Percentiles rank a stretch among this genome's conserved stretches.
phyloP scores from a whole-genome alignment of 2,113 vertebrate species.

The Myanophis thanlyinensis region DNA sequence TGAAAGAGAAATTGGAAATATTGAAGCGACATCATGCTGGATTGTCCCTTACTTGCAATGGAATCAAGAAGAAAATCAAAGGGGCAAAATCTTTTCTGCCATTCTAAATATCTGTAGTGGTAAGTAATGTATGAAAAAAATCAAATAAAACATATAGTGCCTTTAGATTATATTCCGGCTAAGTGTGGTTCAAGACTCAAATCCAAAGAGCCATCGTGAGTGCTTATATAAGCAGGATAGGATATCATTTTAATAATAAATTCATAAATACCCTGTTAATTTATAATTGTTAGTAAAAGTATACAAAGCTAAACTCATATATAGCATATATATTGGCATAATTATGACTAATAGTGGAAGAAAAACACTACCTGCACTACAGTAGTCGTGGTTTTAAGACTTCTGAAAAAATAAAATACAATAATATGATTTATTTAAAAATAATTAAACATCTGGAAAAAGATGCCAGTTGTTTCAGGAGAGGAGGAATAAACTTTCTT shows the following conservation, averaged over 20 bases:
- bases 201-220: not conserved
- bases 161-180: not conserved
- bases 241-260: not conserved
- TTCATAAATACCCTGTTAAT: not conserved
- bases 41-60: conserved; percentile 52
- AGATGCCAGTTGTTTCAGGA: not conserved
- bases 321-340: not conserved
- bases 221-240: not conserved
- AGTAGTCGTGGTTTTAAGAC: not conserved
- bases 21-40: conserved; percentile 65
- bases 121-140: not conserved
- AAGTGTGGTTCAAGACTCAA: not conserved
- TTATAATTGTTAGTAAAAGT: not conserved
- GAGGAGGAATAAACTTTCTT: not conserved
- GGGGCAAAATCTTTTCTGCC: conserved; percentile 50
- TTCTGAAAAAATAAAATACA: not conserved
- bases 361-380: not conserved
- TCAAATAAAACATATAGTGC: not conserved
- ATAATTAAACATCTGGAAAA: not conserved
- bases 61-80: conserved; percentile 62
- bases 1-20: conserved; percentile 63
- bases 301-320: not conserved
- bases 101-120: not conserved
- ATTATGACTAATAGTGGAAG: not conserved
- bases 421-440: not conserved